These are phyloP conservation scores for Lethocerus indicus DNA, from an alignment of 1,140 invertebrate genomes.

Conservation along the genomic window DNA sequence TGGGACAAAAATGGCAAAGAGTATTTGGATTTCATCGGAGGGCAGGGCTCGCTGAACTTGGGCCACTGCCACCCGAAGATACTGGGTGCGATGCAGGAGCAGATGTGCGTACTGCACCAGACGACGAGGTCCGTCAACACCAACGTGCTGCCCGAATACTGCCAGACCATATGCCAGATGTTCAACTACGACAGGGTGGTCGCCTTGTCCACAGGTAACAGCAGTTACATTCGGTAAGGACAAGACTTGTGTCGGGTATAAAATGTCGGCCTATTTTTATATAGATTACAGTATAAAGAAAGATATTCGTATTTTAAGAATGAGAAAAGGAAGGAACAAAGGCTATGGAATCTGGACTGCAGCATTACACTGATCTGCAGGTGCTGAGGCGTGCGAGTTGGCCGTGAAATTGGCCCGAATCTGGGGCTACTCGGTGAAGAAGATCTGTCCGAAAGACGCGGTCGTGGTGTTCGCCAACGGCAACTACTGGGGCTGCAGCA, in stretches of 20 bases:
- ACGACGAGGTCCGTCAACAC: constrained; percentile 66
- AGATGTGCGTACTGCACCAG: constrained; percentile 42
- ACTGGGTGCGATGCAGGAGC: constrained; percentile 37
- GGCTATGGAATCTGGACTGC: no score
- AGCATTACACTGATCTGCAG: constrained; percentile 29
- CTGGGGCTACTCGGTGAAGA: constrained; percentile 67
- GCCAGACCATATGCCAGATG: constrained; percentile 49
- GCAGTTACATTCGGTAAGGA: no score
- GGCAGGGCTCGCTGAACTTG: constrained; percentile 65
- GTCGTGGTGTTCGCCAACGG: constrained; percentile 54
- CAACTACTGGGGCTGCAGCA: constrained; percentile 71
- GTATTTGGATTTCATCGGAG: constrained; percentile 63
- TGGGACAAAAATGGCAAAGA: constrained; percentile 65
- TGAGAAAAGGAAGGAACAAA: no score
- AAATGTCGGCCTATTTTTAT: no score
- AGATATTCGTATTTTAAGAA: no score
- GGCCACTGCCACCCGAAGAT: constrained; percentile 69
- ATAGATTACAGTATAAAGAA: no score
- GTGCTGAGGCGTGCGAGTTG: constrained; percentile 65
- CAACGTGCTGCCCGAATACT: constrained; percentile 49
- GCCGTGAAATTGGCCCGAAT: constrained; percentile 56
- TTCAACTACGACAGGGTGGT: constrained; percentile 62
- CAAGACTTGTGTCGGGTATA: no score
- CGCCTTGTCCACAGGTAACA: constrained; percentile 63
- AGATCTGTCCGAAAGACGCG: constrained; percentile 48